Evolutionary conservation across 2,797 vertebrate genomes (phyloP).

Genomic region (Mormyrops attenuatus): DNA sequence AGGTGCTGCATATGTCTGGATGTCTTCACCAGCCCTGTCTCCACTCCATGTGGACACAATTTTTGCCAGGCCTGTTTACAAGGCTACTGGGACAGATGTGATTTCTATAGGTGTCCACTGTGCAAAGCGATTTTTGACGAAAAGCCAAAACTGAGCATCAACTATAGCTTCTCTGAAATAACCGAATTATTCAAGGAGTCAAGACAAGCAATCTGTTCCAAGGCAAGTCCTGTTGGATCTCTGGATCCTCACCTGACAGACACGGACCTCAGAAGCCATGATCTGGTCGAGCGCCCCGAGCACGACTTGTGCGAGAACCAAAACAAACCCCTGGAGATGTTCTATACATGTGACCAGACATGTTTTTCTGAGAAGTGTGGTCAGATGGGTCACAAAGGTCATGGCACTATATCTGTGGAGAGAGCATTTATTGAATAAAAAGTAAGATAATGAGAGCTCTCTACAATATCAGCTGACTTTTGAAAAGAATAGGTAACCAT

Average conservation of each 20-base stretch:
- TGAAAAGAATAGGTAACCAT: not conserved
- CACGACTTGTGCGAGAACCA: not conserved
- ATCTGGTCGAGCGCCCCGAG: not conserved
- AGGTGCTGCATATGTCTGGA: not conserved
- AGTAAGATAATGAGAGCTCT: not conserved
- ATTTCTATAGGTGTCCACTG: not conserved
- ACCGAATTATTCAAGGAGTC: not conserved
- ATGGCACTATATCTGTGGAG: not conserved
- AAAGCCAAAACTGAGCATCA: not conserved
- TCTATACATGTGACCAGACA: not conserved
- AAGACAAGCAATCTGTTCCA: not conserved
- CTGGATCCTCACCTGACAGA: not conserved
- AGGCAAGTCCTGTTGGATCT: not conserved
- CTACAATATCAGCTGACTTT: not conserved
- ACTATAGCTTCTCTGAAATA: not conserved
- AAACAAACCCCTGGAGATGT: not conserved
- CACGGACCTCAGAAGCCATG: not conserved
- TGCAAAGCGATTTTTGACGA: not conserved
- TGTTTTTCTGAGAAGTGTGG: not conserved
- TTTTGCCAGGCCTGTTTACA: not conserved
- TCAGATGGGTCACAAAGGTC: not conserved
- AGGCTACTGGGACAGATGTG: not conserved
- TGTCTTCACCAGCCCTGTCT: not conserved
- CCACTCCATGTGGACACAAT: slow-evolving; percentile 4
- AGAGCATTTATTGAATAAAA: not conserved